Percentiles rank a stretch among this genome's conserved stretches.
phyloP scores from a whole-genome alignment of 2,113 vertebrate species.

The Microcebus ravelobensis region DNA sequence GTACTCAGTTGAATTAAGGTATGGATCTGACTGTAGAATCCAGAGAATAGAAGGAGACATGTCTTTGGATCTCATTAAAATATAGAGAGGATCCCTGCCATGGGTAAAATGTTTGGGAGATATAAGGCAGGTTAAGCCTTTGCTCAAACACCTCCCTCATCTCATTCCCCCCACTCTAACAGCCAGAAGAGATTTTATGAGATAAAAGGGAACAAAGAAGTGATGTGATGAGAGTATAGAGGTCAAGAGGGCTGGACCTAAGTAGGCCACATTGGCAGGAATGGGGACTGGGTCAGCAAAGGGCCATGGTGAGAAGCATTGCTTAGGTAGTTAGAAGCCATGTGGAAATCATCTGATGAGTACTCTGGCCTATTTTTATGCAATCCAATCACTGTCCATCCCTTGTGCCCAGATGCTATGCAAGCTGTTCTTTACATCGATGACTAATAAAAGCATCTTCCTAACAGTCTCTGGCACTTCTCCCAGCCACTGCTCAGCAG shows the following conservation, averaged over 20 bases:
- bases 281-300: not conserved
- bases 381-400: not conserved
- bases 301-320: not conserved
- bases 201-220: not conserved
- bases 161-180: not conserved
- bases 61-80: not conserved
- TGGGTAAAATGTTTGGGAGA: not conserved
- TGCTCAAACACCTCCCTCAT: not conserved
- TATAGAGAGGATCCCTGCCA: not conserved
- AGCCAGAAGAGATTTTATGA: not conserved
- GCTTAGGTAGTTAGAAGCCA: not conserved
- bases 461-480: conserved; percentile 26
- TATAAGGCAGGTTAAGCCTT: not conserved
- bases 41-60: not conserved
- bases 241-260: not conserved
- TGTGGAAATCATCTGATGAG: not conserved
- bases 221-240: not conserved
- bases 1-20: not conserved
- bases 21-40: not conserved
- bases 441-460: conserved; percentile 48
- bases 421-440: conserved; percentile 23
- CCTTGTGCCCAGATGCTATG: not conserved
- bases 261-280: not conserved
- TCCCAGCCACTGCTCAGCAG: conserved; percentile 54
- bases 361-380: not conserved